Conservation (phyloP, 2,113 vertebrate genomes). For the Leiothrix lutea region DNA sequence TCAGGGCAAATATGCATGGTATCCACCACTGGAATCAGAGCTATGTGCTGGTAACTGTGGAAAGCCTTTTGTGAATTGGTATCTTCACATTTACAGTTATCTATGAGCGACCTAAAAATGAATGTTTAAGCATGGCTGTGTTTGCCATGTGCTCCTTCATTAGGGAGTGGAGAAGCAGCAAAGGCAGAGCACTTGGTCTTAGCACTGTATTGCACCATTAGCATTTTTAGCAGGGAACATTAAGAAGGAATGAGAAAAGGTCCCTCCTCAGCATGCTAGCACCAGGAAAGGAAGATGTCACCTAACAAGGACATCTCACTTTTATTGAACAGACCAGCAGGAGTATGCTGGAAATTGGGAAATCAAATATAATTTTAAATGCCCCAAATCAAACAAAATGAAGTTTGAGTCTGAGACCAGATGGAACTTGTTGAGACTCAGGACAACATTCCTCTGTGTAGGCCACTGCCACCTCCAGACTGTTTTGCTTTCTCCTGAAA, state of each 20-base stretch:
- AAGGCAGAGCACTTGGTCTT: neutral
- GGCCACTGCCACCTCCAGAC: conserved; percentile 1
- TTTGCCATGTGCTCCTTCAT: neutral
- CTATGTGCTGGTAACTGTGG: neutral
- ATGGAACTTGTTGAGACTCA: neutral
- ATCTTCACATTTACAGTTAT: accelerated
- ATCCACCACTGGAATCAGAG: neutral
- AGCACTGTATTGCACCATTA: neutral
- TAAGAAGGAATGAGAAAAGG: neutral
- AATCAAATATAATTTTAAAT: neutral
- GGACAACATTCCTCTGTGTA: neutral
- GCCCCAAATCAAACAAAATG: neutral
- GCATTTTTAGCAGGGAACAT: neutral
- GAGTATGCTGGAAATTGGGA: neutral
- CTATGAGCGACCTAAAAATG: neutral
- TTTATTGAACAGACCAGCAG: neutral
- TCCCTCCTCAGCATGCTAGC: neutral
- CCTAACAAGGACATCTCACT: neutral
- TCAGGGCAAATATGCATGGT: neutral
- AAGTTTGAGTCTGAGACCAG: neutral
- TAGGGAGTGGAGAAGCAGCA: neutral
- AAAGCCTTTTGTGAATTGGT: neutral
- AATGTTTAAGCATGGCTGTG: neutral
- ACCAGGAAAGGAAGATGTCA: neutral
- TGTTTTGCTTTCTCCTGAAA: conserved; percentile 12